A percentile compares a stretch with the other conserved stretches of the same genome.
Evolutionary conservation across 2,113 vertebrate genomes (phyloP).

Genomic region (Micronycteris hirsuta): DNA sequence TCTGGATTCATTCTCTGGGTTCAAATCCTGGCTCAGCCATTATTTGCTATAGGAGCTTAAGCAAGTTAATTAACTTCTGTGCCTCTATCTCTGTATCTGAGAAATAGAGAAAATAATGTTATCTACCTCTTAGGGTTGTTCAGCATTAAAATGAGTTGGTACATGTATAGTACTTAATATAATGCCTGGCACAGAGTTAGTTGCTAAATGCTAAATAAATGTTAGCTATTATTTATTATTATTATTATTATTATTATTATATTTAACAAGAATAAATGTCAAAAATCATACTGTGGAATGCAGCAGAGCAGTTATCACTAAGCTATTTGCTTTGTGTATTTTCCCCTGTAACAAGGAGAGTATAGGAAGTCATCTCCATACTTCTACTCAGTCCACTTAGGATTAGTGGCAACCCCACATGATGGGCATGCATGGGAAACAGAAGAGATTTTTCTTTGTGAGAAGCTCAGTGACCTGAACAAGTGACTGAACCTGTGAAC

Average conservation of each 20-base stretch:
- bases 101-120: slow-evolving; percentile 20
- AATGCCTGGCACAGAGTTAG: neutral
- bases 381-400: neutral
- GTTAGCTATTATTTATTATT: neutral
- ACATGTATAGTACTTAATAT: neutral
- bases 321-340: neutral
- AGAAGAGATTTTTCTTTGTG: slow-evolving; percentile 45
- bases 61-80: slow-evolving; percentile 1
- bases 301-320: neutral
- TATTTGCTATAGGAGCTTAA: neutral
- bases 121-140: neutral
- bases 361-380: neutral
- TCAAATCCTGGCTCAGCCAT: neutral
- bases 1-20: neutral
- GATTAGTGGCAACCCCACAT: neutral
- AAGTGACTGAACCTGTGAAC: slow-evolving; percentile 4
- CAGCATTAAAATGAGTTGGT: slow-evolving; percentile 37
- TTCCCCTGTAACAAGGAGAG: neutral
- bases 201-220: slow-evolving; percentile 32
- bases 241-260: neutral
- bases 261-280: neutral
- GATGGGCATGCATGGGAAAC: neutral
- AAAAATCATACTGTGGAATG: neutral
- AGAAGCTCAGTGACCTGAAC: slow-evolving; percentile 26
- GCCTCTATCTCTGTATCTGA: neutral